Percentiles rank a stretch among this genome's conserved stretches.
These are phyloP conservation scores for Sipha maydis DNA, from an alignment of 2,888 invertebrate genomes.

Conservation along the genomic window DNA sequence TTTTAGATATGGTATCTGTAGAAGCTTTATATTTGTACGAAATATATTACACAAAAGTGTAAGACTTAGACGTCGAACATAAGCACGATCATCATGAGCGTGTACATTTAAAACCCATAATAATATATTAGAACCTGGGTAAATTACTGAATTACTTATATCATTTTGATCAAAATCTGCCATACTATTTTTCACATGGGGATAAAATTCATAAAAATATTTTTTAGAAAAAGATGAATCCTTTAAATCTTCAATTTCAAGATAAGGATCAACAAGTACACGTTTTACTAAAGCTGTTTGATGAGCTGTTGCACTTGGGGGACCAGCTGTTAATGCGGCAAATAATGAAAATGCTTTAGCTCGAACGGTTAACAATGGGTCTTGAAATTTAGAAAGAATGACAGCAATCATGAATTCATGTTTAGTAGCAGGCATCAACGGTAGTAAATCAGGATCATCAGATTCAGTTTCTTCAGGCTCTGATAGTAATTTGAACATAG, in stretches of 20 bases:
- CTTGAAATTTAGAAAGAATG: slow-evolving; percentile 54
- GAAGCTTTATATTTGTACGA: slow-evolving; percentile 40
- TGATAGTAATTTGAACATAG: slow-evolving; percentile 41
- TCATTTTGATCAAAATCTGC: slow-evolving; percentile 25
- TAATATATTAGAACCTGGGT: slow-evolving; percentile 46
- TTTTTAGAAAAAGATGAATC: slow-evolving; percentile 37
- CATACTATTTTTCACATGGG: slow-evolving; percentile 23
- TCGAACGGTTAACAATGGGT: slow-evolving; percentile 43
- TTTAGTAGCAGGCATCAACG: slow-evolving; percentile 52
- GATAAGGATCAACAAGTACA: slow-evolving; percentile 53
- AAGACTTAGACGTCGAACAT: slow-evolving; percentile 54
- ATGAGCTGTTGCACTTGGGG: slow-evolving; percentile 37
- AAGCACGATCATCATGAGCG: slow-evolving; percentile 44
- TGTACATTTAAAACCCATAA: slow-evolving; percentile 54
- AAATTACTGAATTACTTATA: slow-evolving; percentile 28
- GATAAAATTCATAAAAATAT: slow-evolving; percentile 46
- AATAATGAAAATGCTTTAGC: slow-evolving; percentile 54
- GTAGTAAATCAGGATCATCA: slow-evolving; percentile 31
- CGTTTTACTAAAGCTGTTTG: slow-evolving; percentile 42
- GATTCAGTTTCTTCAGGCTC: slow-evolving; percentile 58
- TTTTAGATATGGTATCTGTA: slow-evolving; percentile 38
- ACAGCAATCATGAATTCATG: slow-evolving; percentile 50
- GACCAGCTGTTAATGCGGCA: slow-evolving; percentile 32
- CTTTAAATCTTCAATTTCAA: slow-evolving; percentile 28
- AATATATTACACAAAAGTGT: slow-evolving; percentile 54